Evolutionary conservation across 2,888 invertebrate species (phyloP), one percentile per base, ranked within the genome.

Genomic region (Subacronicta megacephala): DNA sequence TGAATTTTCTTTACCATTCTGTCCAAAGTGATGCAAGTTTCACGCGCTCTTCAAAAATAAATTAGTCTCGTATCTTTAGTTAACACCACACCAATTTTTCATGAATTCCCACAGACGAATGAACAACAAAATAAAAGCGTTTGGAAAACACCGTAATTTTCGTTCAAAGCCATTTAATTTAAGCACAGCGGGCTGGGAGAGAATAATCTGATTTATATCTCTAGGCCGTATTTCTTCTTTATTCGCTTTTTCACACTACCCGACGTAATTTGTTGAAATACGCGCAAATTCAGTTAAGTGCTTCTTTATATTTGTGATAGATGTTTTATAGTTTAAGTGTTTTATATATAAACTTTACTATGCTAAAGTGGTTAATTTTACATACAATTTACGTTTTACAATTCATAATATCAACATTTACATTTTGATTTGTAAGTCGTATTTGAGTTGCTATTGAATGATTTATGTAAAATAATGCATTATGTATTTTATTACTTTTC

Each of bases 201-300:
- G 83, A 78, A 81, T 88, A 88, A 90, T 88, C 90, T 85, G 89
- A 90, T 90, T 91, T 90, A 89, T 89, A 87, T 84, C 84, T 84
- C 68, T 72, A 76, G 76, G 77, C 80, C 71, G 82, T 85, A 81
- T 84, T 83, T 84, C 83, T 84, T 81, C 81, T 86, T 84, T 84
- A 83, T 84, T 77, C 77, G 74, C 77, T 75, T 66, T 74, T 78
- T 78, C 77, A 75, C 81, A 82, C 81, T 77, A 79, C 73, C 65
- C 77, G 67, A 72, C 73, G 84, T 84, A 86, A 86, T 87, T 86
- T 85, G 85, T 77, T 82, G 78, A 83, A 85, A 84, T 85, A 84
- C 82, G 82, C 78, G 79, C 76, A 72, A 79, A 82, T 81, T 81
- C 77, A 77, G 81, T 84, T 80, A 81, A 83, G 80, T 83, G 83